Base-by-base conservation (phyloP, 1,140 invertebrate species). In the Lepidurus packardi region DNA sequence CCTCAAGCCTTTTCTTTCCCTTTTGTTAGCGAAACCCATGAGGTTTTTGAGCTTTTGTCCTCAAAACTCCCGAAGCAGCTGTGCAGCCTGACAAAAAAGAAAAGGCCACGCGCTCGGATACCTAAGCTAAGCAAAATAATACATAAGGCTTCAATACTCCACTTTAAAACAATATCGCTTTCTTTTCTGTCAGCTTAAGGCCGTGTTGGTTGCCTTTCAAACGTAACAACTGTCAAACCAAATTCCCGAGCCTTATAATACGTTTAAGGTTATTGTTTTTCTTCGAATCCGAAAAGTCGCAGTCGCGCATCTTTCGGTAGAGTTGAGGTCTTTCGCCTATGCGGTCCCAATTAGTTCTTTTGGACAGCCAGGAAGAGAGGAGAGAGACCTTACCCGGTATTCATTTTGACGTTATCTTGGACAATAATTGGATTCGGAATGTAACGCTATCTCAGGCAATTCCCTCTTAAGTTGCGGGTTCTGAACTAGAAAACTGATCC, bases 341-440 rank as follows among this genome's bases (percentile, higher is more conserved):
- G 34, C 3, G 3, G 34, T 34, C 34, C 34, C 34, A 34, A 34
- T 34, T 34, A 34, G 34, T 34, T 34, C 34, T 34, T 34, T 34
- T 34, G 4, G 34, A 65, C 6, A 16, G 53, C 9, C 53, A 65
- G 3, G n/a, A 65, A 65, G 53, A 21, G 16, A 21, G 21, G 53
- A 65, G 16, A 16, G 21, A 65, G 53, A 65, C 53, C n/a, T 65
- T 7, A 65, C 7, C 53, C 16, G 34, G 2, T 34, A 34, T 34
- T 34, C 34, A 34, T 34, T 65, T 9, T 65, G 53, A 65, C 21
- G 13, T 65, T 65, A 65, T 65, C 53, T 65, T 16, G 8, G 53
- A 65, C 53, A 65, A 65, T 65, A 65, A 65, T 65, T 65, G 53
- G 53, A 65, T 7, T 65, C 21, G 53, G 53, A 65, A 65, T n/a